phyloP scores from a whole-genome alignment of 2,113 vertebrate genomes.

The Mobula birostris region DNA sequence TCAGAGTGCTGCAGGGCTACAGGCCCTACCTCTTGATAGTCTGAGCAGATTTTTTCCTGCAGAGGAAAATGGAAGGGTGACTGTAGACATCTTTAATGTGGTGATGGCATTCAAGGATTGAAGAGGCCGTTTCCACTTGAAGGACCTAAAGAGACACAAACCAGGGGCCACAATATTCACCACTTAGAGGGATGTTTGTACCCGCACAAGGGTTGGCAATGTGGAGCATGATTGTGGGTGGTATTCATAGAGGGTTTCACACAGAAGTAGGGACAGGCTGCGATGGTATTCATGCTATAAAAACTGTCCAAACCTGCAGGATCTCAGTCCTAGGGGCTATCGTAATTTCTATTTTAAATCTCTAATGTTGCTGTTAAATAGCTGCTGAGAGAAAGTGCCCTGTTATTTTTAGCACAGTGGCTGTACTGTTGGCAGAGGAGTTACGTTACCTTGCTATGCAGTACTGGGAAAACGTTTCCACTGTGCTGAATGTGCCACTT shows the following conservation, averaged over 20 bases:
- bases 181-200: background rate
- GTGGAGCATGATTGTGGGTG: background rate
- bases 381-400: background rate
- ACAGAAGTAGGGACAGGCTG: background rate
- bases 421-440: background rate
- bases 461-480: background rate
- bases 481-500: background rate
- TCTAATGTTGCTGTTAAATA: background rate
- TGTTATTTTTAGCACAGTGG: background rate
- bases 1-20: no score
- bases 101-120: background rate
- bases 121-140: background rate
- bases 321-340: no score
- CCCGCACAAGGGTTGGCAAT: background rate
- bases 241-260: background rate
- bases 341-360: background rate
- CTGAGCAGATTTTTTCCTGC: no score
- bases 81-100: background rate
- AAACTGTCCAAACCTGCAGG: background rate
- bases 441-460: background rate
- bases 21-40: no score
- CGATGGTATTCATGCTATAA: background rate
- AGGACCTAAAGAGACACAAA: background rate
- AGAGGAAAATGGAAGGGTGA: background rate
- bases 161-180: background rate